Conservation (phyloP, 2,113 vertebrate genomes). For the Cephalopterus ornatus region DNA sequence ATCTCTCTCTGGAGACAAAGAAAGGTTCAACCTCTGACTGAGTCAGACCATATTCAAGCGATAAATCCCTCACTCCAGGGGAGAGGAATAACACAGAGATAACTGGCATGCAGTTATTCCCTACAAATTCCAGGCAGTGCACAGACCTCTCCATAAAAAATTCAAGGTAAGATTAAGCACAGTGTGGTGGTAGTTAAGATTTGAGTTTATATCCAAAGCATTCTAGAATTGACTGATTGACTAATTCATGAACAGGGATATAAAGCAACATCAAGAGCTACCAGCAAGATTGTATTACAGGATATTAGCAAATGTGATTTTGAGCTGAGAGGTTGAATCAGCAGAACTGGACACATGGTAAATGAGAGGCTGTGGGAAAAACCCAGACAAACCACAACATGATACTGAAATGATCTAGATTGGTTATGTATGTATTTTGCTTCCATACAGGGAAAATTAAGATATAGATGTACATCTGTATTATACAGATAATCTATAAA, state of each 20-base stretch:
- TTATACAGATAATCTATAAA: background rate
- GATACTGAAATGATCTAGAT: background rate
- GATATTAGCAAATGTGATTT: background rate
- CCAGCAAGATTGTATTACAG: background rate
- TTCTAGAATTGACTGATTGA: background rate
- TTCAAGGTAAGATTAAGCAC: background rate
- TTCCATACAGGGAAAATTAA: background rate
- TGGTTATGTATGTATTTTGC: background rate
- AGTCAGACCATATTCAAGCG: background rate
- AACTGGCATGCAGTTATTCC: accelerated
- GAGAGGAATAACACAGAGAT: background rate
- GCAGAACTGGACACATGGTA: background rate
- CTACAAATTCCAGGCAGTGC: background rate
- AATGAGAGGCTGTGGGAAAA: background rate
- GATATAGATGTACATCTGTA: background rate
- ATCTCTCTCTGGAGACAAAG: background rate
- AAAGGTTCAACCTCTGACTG: background rate
- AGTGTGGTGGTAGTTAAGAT: background rate
- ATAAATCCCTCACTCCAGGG: background rate
- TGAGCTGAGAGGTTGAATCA: background rate
- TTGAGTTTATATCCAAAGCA: background rate
- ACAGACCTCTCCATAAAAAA: background rate
- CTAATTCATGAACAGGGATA: background rate
- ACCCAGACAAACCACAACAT: background rate
- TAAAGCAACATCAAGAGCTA: background rate